Conservation (phyloP, 2,113 vertebrate species). For the Phalacrocorax brasilianus region DNA sequence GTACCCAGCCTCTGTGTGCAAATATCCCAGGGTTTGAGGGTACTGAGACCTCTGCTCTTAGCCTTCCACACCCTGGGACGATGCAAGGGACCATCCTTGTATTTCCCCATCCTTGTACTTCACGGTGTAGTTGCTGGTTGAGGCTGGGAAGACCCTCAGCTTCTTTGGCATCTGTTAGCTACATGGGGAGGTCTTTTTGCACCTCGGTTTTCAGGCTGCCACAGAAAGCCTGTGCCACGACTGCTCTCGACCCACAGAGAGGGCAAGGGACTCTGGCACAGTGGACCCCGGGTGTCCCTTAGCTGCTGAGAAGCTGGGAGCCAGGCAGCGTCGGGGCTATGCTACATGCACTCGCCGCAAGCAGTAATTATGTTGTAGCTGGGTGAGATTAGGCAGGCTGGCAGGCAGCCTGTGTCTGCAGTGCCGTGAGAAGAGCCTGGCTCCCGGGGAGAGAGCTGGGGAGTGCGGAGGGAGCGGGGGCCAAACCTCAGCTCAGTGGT, state of each 20-base stretch:
- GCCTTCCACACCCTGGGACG: neutral
- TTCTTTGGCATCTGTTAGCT: neutral
- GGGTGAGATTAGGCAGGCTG: constrained; percentile 1
- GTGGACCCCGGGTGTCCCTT: neutral
- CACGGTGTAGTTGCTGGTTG: neutral
- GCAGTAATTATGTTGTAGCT: neutral
- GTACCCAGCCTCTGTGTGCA: neutral
- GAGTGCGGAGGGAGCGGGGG: rapidly evolving
- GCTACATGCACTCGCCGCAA: rapidly evolving
- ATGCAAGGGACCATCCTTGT: neutral
- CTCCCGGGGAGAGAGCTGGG: neutral
- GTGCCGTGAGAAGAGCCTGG: neutral
- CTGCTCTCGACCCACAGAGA: neutral
- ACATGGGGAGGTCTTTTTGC: neutral
- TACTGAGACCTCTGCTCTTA: neutral
- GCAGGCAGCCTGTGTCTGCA: neutral
- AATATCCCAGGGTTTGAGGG: neutral
- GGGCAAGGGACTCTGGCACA: neutral
- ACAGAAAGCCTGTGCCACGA: neutral
- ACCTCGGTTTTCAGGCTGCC: neutral
- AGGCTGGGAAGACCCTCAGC: neutral
- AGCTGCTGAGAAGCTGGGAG: neutral
- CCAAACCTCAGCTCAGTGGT: neutral
- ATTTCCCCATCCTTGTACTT: neutral
- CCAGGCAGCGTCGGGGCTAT: neutral